Percentiles rank a stretch among this genome's conserved stretches.
phyloP scores from a whole-genome alignment of 1,140 invertebrate species.

The Olivierus martensii region DNA sequence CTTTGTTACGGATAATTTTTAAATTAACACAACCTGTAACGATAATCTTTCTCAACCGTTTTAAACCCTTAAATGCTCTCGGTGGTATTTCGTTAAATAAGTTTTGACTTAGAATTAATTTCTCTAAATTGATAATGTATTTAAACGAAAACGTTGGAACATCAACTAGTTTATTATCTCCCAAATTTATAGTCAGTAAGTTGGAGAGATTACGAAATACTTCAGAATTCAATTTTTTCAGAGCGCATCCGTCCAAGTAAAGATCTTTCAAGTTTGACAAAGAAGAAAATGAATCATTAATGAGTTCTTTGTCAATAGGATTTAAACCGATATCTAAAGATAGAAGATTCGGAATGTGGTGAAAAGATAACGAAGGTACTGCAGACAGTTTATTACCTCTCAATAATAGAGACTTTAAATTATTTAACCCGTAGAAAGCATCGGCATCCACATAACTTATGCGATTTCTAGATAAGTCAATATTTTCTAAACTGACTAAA shows the following conservation, averaged over 20 bases:
- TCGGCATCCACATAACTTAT: slow-evolving; percentile 59
- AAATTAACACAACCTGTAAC: slow-evolving; percentile 56
- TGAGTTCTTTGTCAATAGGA: slow-evolving; percentile 40
- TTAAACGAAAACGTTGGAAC: slow-evolving; percentile 58
- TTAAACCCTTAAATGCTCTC: slow-evolving; percentile 57
- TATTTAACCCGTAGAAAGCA: slow-evolving; percentile 74
- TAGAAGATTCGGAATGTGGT: slow-evolving; percentile 54
- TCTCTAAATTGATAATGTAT: slow-evolving; percentile 56
- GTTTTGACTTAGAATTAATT: slow-evolving; percentile 66
- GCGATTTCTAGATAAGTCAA: slow-evolving; percentile 52
- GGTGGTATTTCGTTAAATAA: slow-evolving; percentile 50
- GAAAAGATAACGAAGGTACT: slow-evolving; percentile 47
- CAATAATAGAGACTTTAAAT: slow-evolving; percentile 57
- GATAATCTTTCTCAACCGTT: slow-evolving; percentile 56
- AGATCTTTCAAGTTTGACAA: slow-evolving; percentile 42
- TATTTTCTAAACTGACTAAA: slow-evolving; percentile 51
- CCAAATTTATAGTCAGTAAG: slow-evolving; percentile 51
- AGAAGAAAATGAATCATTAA: slow-evolving; percentile 50
- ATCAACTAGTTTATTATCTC: slow-evolving; percentile 56
- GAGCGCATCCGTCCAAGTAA: slow-evolving; percentile 59
- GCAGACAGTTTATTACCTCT: slow-evolving; percentile 60
- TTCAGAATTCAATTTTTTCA: slow-evolving; percentile 42
- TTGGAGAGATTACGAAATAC: slow-evolving; percentile 46
- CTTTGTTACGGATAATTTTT: slow-evolving; percentile 51
- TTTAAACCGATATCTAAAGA: slow-evolving; percentile 58